phyloP scores from a whole-genome alignment of 2,888 invertebrate genomes.

The Cynaeus angustus region DNA sequence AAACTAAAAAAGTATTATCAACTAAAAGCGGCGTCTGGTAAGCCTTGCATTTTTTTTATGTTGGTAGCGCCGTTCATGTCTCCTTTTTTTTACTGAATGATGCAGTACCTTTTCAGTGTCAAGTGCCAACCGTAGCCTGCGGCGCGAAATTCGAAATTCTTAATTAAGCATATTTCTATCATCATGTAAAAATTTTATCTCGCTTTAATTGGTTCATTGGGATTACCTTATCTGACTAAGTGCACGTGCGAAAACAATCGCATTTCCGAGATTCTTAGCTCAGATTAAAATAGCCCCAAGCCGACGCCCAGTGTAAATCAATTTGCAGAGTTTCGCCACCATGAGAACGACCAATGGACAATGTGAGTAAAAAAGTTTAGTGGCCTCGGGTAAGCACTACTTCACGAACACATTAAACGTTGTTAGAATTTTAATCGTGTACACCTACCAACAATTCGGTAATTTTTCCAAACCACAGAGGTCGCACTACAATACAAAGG shows the following conservation, averaged over 20 bases:
- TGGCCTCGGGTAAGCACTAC: slow-evolving; percentile 37
- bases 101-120: too few species aligned
- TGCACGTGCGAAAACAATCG: background rate
- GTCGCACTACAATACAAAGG: slow-evolving; percentile 11
- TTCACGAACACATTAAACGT: slow-evolving; percentile 13
- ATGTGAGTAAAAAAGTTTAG: slow-evolving; percentile 34
- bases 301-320: background rate
- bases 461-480: slow-evolving; percentile 17
- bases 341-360: slow-evolving; percentile 21
- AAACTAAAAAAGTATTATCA: too few species aligned
- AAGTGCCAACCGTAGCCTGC: too few species aligned
- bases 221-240: too few species aligned
- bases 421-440: slow-evolving; percentile 24
- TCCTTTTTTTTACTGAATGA: too few species aligned
- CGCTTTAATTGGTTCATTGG: too few species aligned
- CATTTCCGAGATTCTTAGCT: background rate
- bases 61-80: too few species aligned
- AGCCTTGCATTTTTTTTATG: too few species aligned
- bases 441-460: background rate
- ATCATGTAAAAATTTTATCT: too few species aligned
- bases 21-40: too few species aligned
- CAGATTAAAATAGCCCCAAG: background rate
- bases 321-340: slow-evolving; percentile 27
- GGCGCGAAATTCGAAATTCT: too few species aligned
- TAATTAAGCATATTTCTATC: too few species aligned